Evolutionary conservation across 1,140 invertebrate genomes (phyloP).

Genomic region (Tyrophagus putrescentiae): DNA sequence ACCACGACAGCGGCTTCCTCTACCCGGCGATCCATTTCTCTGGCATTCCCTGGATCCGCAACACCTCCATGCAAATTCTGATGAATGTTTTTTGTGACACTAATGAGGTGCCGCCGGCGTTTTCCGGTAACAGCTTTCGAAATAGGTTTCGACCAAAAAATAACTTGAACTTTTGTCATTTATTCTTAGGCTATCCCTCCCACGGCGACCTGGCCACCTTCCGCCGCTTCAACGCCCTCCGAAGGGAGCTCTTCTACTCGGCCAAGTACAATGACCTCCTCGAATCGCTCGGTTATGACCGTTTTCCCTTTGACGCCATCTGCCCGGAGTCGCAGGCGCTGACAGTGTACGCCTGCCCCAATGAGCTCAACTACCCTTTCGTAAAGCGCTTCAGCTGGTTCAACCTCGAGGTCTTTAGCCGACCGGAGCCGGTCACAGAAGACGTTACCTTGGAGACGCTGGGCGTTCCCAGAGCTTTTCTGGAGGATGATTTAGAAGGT

Average conservation of each 20-base stretch:
- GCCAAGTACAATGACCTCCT: not conserved
- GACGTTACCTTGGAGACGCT: too few relatives aligned
- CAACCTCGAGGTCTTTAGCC: conserved; percentile 3
- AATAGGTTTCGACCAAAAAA: too few relatives aligned
- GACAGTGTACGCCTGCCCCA: not conserved
- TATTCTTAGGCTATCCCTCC: not conserved
- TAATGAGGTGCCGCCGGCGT: not conserved
- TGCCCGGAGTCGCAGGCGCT: not conserved
- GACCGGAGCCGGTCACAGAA: too few relatives aligned
- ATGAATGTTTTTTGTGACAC: not conserved
- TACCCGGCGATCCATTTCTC: conserved; percentile 1
- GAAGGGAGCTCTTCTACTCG: not conserved
- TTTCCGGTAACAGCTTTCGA: too few relatives aligned
- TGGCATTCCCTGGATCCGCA: conserved; percentile 14
- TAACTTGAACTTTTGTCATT: too few relatives aligned
- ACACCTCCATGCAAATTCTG: not conserved
- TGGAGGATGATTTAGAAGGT: too few relatives aligned
- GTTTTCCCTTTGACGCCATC: not conserved
- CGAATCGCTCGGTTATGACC: not conserved
- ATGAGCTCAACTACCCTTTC: not conserved
- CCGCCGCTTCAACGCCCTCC: not conserved
- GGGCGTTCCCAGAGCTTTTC: too few relatives aligned
- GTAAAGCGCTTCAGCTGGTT: not conserved
- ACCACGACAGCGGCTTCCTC: conserved; percentile 3
- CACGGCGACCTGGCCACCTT: not conserved